Conservation (phyloP, 2,888 invertebrate genomes). For the Amphipoea oculea region DNA sequence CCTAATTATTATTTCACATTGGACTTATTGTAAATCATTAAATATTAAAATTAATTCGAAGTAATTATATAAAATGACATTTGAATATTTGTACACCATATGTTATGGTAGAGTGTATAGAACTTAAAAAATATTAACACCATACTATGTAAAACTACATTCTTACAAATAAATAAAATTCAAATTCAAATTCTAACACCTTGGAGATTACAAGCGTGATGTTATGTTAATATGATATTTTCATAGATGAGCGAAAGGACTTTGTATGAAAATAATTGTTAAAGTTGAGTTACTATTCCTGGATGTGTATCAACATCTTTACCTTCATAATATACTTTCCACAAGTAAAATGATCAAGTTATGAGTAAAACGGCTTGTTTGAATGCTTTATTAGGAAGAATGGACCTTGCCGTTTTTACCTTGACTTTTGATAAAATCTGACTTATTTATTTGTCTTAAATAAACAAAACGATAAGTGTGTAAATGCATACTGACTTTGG, state of each 20-base stretch:
- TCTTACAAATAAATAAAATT: no score
- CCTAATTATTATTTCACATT: no score
- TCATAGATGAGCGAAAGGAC: not conserved
- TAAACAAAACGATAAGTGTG: constrained; percentile 42
- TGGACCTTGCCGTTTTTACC: constrained; percentile 38
- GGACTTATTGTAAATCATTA: no score
- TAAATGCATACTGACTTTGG: not conserved
- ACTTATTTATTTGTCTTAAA: constrained; percentile 24
- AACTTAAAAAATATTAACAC: no score
- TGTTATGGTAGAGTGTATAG: no score
- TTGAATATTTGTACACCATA: no score
- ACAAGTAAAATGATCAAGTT: constrained; percentile 6
- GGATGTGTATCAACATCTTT: not conserved
- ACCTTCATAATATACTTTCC: constrained; percentile 1
- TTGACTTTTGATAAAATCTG: constrained; percentile 51
- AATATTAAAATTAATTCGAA: no score
- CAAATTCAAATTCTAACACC: no score
- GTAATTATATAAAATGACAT: no score
- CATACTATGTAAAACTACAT: no score
- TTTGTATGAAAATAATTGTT: not conserved
- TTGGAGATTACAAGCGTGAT: not conserved
- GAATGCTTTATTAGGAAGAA: constrained; percentile 6
- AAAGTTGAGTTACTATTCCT: not conserved
- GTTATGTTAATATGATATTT: not conserved
- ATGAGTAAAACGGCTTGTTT: constrained; percentile 15